Conservation (phyloP, 2,113 vertebrate species). For the Aptenodytes forsteri region DNA sequence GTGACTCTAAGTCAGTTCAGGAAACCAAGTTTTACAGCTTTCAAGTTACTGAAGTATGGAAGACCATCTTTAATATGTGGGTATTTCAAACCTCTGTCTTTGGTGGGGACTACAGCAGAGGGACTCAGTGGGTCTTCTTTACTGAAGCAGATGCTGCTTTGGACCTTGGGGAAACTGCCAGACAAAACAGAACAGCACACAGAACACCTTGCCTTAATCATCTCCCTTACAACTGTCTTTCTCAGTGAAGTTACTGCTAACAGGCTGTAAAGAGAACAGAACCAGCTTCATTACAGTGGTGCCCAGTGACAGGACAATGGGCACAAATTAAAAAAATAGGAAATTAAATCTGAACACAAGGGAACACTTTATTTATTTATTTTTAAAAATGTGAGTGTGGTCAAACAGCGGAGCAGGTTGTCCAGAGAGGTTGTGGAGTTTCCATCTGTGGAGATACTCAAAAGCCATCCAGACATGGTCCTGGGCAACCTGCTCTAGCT, state of each 20-base stretch:
- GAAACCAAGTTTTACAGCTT: constrained; percentile 29
- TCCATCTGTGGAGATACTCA: not conserved
- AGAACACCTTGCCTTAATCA: not conserved
- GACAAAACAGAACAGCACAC: not conserved
- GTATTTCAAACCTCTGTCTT: not conserved
- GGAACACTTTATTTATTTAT: not conserved
- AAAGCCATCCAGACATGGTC: not conserved
- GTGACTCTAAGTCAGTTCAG: constrained; percentile 4
- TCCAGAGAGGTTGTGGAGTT: not conserved
- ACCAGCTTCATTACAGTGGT: not conserved
- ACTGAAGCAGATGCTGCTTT: not conserved
- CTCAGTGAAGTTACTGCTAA: not conserved
- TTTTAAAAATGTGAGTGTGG: not conserved
- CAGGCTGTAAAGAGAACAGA: not conserved
- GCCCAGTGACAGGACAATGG: not conserved
- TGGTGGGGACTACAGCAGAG: not conserved
- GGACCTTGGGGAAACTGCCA: not conserved
- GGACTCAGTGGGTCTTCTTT: not conserved
- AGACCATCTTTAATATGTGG: not conserved
- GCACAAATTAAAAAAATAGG: not conserved
- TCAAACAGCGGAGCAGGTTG: not conserved
- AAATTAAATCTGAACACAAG: not conserved
- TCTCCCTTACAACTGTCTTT: not conserved
- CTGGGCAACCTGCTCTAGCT: not conserved
- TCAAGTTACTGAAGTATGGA: not conserved